Base-by-base conservation (phyloP, 1,140 invertebrate species). In the Acromyrmex heyeri region DNA sequence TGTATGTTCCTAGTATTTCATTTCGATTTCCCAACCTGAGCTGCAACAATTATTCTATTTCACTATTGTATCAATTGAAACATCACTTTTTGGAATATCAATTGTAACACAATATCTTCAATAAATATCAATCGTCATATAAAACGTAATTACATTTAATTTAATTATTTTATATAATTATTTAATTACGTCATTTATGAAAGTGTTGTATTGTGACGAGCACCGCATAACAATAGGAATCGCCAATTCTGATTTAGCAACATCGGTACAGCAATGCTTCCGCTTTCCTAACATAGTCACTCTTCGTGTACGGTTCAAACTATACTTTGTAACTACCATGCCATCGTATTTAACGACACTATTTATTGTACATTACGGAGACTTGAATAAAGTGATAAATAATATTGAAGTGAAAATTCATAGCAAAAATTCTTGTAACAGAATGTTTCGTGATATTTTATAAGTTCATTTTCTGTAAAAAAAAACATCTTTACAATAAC, bases 141-240 rank as follows among this genome's bases (percentile, higher is more conserved):
- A 12, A 34, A 70, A 44, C 73, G 30, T 48, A 72, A 82, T 73
- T 73, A 55, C 5, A n/a, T 73, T 48, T 48, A 44, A 7, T 27
- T 5, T 62, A 62, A 62, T 27, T 30, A 69, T 69, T 69, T 27
- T 48, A 7, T 14, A 5, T 62, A 62, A 62, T 27, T 62, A 69
- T 69, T 50, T 27, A 16, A 69, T 69, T 50, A 69, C 14, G 2
- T 73, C 14, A 75, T 24, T 81, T 75, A 73, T 34, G 34, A 72
- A 1, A 57, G 16, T n/a, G 57, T 24, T 10, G 3, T 18, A 61
- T 62, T 59, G 34, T 75, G 18, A 50, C 18, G 18, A 10, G 0
- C 3, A 67, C 4, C 3, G 53, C 3, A 18, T 48, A 59, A 82
- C 69, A 83, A 83, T 61, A 75, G n/a, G 57, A 73, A 83, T 50